Evolutionary conservation across 2,113 vertebrate genomes (phyloP).

Genomic region (Poeciliopsis occidentalis): DNA sequence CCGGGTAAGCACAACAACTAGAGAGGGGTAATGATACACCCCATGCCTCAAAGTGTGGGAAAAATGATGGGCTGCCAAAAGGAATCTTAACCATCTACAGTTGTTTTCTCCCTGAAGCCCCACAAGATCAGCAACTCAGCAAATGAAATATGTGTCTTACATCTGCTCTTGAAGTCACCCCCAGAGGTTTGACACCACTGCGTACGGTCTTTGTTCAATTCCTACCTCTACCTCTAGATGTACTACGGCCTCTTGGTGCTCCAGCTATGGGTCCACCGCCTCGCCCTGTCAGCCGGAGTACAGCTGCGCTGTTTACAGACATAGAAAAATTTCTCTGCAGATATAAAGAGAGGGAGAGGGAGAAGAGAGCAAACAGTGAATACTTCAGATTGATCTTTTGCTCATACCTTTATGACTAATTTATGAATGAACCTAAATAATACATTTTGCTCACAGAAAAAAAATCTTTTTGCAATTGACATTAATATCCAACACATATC

Average conservation of each 20-base stretch:
- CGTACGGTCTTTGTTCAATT: neutral
- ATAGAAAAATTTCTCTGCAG: constrained; percentile 98
- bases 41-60: constrained; percentile 13
- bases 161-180: neutral
- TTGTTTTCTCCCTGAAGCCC: constrained; percentile 16
- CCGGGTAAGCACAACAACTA: constrained; percentile 20
- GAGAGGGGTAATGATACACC: constrained; percentile 21
- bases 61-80: constrained; percentile 19
- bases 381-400: constrained; percentile 8
- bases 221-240: constrained; percentile 97
- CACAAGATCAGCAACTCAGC: constrained; percentile 1
- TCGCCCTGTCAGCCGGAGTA: constrained; percentile 90
- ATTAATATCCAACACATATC: neutral
- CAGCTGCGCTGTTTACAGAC: constrained; percentile 98
- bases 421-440: neutral
- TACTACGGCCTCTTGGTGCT: constrained; percentile 96
- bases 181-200: neutral
- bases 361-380: neutral
- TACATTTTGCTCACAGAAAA: neutral
- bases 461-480: neutral
- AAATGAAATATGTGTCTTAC: neutral
- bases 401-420: neutral
- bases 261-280: constrained; percentile 91
- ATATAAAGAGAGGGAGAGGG: constrained; percentile 30
- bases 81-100: constrained; percentile 31